Evolutionary conservation across 2,113 vertebrate genomes (phyloP), one percentile per base, ranked within the genome.

Genomic region (Solenodon paradoxus): DNA sequence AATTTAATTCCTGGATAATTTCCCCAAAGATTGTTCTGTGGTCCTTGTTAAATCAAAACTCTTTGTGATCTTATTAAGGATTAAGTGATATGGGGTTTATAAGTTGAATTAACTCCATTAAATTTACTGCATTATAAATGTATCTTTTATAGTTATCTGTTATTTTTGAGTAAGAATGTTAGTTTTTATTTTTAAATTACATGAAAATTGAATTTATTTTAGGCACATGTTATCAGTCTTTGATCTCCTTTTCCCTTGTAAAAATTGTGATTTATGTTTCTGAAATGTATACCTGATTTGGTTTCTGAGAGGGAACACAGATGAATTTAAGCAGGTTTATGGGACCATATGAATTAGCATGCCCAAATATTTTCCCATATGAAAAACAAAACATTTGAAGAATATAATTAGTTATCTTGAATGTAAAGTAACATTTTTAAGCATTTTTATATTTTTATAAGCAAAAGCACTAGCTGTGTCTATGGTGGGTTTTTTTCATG

Each of bases 61-160:
- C 77, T 68, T 32, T 86, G 35, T 89, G 78, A 59, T 42, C 20
- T 89, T 95, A 69, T 61, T 89, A 74, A 94, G 26, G 49, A 79
- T 74, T 88, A 77, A 90, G 20, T 32, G 86, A 74, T 94, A 71
- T 59, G 32, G 10, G 77, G 77, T 94, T 96, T 93, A 86, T 68
- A 74, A 93, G 64, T 78, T 68, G 64, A 88, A 77, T 38, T 82
- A 92, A 24, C 5, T 69, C 9, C 86, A 38, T 53, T 81, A 74
- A 90, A 74, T 80, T 79, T 63, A 72, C 35, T 88, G 12, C 49
- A 88, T 32, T 28, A 2, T 89, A 55, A 69, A 30, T 95, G 32
- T 10, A 68, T 88, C 61, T 83, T 66, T 81, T 83, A 42, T 32
- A 85, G 8, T 57, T 90, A 11, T 95, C 90, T 71, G 24, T 28